A percentile compares a stretch with the other conserved stretches of the same genome.
Evolutionary conservation across 2,797 vertebrate species (phyloP).

Genomic region (Todus mexicanus): DNA sequence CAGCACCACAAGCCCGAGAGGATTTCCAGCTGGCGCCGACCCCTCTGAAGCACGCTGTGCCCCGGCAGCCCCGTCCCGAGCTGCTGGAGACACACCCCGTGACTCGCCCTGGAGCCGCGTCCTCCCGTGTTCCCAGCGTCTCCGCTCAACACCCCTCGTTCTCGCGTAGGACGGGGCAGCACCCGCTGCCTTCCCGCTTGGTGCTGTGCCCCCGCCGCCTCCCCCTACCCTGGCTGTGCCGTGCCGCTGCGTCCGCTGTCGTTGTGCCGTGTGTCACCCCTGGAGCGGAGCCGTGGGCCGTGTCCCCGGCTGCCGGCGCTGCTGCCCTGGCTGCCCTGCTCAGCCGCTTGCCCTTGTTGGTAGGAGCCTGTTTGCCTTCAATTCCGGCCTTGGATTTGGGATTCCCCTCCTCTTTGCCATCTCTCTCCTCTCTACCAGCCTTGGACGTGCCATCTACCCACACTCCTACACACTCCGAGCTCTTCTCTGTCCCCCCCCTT

Average conservation of each 20-base stretch:
- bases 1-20: accelerated
- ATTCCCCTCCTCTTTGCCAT: neutral
- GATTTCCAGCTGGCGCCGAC: accelerated
- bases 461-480: neutral
- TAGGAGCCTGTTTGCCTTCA: neutral
- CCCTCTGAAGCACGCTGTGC: neutral
- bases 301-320: neutral
- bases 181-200: accelerated
- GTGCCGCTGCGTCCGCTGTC: neutral
- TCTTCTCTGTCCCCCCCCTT: neutral
- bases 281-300: neutral
- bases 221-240: neutral
- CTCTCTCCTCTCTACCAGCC: neutral
- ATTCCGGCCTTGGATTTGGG: neutral
- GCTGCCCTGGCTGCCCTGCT: neutral
- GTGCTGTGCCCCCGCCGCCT: neutral
- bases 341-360: accelerated
- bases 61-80: neutral
- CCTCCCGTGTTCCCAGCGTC: neutral
- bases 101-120: neutral
- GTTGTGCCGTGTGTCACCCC: accelerated
- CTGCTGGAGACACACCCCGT: neutral
- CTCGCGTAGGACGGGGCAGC: neutral
- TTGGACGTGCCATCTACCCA: neutral
- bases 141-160: accelerated